Evolutionary conservation across 2,888 invertebrate species (phyloP).

Genomic region (Drosophila meridiana): DNA sequence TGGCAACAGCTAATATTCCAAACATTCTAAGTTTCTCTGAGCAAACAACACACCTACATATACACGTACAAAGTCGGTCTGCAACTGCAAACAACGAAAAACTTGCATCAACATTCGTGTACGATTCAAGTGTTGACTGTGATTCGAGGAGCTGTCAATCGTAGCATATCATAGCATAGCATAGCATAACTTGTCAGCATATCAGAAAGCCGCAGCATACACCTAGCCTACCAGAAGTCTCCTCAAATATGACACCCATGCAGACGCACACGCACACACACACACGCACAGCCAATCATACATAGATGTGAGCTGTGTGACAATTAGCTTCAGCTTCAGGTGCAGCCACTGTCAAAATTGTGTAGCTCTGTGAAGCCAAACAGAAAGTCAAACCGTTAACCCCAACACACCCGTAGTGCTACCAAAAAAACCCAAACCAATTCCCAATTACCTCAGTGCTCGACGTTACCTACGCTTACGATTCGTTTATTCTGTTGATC

Average conservation of each 20-base stretch:
- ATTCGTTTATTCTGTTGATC: conserved; percentile 84
- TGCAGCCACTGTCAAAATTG: conserved; percentile 29
- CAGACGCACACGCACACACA: neutral
- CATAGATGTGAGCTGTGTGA: conserved; percentile 17
- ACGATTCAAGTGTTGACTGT: neutral
- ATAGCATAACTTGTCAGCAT: conserved; percentile 23
- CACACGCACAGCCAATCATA: neutral
- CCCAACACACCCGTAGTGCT: conserved; percentile 3
- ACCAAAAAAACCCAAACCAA: conserved; percentile 32
- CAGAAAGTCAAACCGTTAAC: conserved; percentile 26
- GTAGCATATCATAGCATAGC: neutral
- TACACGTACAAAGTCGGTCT: too few species aligned
- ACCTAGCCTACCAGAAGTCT: conserved; percentile 38
- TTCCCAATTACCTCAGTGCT: conserved; percentile 72
- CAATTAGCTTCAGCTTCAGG: conserved; percentile 32
- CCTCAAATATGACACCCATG: conserved; percentile 46
- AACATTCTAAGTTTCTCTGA: too few species aligned
- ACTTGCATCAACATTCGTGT: neutral
- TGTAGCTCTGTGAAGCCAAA: conserved; percentile 30
- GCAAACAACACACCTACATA: too few species aligned
- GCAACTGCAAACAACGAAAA: neutral
- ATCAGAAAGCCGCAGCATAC: conserved; percentile 36
- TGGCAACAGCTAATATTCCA: too few species aligned
- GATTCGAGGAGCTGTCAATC: conserved; percentile 6
- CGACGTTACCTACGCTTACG: conserved; percentile 73